Conservation (phyloP, 2,888 invertebrate species). For the Ommatoiulus sabulosus region DNA sequence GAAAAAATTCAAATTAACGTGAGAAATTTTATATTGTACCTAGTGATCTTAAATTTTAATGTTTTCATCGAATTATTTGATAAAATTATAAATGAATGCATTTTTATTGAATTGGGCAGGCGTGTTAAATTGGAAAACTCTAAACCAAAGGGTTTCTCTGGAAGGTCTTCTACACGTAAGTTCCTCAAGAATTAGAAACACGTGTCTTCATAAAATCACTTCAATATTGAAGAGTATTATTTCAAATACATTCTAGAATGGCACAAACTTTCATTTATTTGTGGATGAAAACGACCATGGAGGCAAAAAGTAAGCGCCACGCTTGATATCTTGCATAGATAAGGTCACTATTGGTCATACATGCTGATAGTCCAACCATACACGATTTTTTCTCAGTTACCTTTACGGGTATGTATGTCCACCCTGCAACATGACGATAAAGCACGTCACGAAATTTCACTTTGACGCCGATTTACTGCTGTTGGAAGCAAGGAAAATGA, state of each 20-base stretch:
- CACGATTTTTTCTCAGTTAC: neutral
- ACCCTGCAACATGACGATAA: constrained; percentile 6
- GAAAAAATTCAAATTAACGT: too few relatives aligned
- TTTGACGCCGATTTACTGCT: neutral
- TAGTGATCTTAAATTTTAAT: too few relatives aligned
- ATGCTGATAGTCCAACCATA: neutral
- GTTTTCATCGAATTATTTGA: neutral
- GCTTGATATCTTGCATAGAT: neutral
- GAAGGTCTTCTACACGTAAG: neutral
- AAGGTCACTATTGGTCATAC: neutral
- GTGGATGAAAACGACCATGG: neutral
- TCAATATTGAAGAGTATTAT: neutral
- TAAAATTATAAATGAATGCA: too few relatives aligned
- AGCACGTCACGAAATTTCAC: constrained; percentile 20
- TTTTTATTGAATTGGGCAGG: neutral
- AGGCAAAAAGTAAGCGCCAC: neutral
- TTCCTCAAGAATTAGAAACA: neutral
- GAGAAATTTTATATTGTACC: too few relatives aligned
- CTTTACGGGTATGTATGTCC: constrained; percentile 43
- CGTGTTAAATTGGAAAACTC: neutral
- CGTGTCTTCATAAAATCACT: neutral
- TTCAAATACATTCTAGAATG: neutral
- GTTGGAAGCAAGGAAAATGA: too few relatives aligned
- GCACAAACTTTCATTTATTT: neutral
- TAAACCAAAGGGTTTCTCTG: neutral